Conservation (phyloP, 2,888 invertebrate genomes). For the Chironomus tentans region DNA sequence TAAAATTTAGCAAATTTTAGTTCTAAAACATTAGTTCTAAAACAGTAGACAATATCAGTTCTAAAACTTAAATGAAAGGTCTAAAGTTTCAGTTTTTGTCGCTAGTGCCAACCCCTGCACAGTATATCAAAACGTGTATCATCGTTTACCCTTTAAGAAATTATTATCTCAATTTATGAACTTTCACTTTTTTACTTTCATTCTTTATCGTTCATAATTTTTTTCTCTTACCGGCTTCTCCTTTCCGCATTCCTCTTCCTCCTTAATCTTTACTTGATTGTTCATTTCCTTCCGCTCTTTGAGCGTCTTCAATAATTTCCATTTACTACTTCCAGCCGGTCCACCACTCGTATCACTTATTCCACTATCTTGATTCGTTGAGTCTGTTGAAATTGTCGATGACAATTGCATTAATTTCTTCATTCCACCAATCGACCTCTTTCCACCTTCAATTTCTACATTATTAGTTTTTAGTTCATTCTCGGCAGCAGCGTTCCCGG, state of each 20-base stretch:
- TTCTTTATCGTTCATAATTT: not conserved
- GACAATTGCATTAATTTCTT: constrained; percentile 9
- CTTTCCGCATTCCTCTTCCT: constrained; percentile 50
- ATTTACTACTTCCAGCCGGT: constrained; percentile 63
- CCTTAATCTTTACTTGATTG: constrained; percentile 57
- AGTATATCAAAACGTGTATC: not conserved
- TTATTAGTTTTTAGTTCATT: constrained; percentile 22
- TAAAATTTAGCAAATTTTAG: no score
- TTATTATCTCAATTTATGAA: not conserved
- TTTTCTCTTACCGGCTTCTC: constrained; percentile 63
- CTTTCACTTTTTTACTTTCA: not conserved
- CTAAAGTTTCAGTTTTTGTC: no score
- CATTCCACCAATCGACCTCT: not conserved
- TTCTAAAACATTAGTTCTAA: no score
- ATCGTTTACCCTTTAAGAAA: not conserved
- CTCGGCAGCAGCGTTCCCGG: constrained; percentile 34
- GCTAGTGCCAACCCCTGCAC: no score
- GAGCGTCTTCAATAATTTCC: constrained; percentile 81
- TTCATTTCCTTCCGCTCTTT: constrained; percentile 80
- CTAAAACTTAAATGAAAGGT: no score
- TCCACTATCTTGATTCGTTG: constrained; percentile 38
- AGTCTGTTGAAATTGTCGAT: constrained; percentile 20
- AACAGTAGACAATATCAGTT: no score
- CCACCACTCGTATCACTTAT: constrained; percentile 35
- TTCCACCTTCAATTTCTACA: not conserved